Conservation (phyloP, 2,113 vertebrate species). For the Megalops atlanticus region DNA sequence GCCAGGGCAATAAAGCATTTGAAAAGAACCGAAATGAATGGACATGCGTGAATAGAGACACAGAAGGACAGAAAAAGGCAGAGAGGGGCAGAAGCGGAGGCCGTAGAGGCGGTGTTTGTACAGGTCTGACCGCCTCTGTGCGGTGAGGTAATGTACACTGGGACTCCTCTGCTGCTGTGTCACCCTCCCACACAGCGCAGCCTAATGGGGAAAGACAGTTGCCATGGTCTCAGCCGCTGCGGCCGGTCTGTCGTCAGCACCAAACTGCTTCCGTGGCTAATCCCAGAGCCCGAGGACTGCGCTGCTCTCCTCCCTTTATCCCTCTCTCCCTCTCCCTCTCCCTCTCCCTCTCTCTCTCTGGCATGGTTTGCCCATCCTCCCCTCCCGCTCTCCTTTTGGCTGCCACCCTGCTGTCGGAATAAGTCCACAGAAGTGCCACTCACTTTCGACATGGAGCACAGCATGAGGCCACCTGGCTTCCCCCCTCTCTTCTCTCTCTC, state of each 20-base stretch:
- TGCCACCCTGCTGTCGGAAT: not conserved
- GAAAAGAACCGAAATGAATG: no score
- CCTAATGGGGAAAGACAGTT: slow-evolving; percentile 55
- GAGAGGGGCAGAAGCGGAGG: not conserved
- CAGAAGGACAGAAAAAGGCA: not conserved
- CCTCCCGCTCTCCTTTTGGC: not conserved
- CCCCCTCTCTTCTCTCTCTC: not conserved
- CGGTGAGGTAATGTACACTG: no score
- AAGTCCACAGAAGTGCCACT: not conserved
- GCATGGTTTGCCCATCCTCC: no score
- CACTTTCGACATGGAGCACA: not conserved
- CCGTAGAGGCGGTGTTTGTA: no score
- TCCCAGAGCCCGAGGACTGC: not conserved
- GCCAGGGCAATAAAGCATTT: no score
- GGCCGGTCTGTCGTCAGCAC: slow-evolving; percentile 38
- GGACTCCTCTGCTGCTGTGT: no score
- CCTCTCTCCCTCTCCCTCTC: no score
- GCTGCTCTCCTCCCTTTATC: not conserved
- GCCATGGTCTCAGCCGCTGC: slow-evolving; percentile 50
- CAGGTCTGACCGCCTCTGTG: no score
- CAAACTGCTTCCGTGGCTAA: not conserved
- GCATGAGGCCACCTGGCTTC: not conserved
- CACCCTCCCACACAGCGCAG: slow-evolving; percentile 59
- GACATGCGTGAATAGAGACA: not conserved
- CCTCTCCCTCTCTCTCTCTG: no score